Evolutionary conservation across 2,797 vertebrate genomes (phyloP).

Genomic region (Danio jaintianensis): DNA sequence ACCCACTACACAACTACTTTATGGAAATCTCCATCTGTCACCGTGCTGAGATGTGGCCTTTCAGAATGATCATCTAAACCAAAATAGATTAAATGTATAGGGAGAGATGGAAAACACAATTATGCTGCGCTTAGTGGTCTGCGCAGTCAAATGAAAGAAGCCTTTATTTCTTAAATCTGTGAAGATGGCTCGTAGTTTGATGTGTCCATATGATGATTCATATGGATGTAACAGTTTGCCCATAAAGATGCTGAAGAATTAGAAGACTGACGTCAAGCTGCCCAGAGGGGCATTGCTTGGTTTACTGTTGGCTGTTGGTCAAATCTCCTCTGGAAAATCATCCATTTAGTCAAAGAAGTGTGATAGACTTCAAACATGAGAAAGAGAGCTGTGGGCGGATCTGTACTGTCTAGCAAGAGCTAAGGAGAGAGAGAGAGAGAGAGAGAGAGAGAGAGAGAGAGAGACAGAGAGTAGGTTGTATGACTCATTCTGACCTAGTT

Average conservation of each 20-base stretch:
- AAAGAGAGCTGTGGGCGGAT: conserved; percentile 45
- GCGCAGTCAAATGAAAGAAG: conserved; percentile 2
- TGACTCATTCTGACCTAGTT: conserved; percentile 66
- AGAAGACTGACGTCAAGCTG: background rate
- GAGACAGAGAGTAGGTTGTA: conserved; percentile 44
- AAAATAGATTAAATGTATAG: conserved; percentile 24
- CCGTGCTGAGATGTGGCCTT: conserved; percentile 8
- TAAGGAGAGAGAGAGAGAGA: conserved; percentile 26
- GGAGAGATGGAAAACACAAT: conserved; percentile 33
- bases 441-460: conserved; percentile 30
- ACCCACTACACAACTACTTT: conserved; percentile 25
- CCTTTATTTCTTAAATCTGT: conserved; percentile 7
- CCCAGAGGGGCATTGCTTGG: conserved; percentile 22
- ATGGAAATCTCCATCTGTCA: conserved; percentile 26
- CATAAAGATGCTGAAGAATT: conserved; percentile 26
- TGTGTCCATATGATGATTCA: conserved; percentile 23
- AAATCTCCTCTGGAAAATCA: conserved; percentile 28
- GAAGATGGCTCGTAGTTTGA: conserved; percentile 19
- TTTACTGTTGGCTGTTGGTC: conserved; percentile 38
- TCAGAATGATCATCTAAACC: conserved; percentile 29
- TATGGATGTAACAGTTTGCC: conserved; percentile 10
- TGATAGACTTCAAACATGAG: conserved; percentile 46
- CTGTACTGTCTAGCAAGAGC: conserved; percentile 53
- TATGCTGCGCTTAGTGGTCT: conserved; percentile 24
- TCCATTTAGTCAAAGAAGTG: conserved; percentile 42